Base-by-base conservation (phyloP, 2,797 vertebrate genomes). In the Ambastaia sidthimunki region DNA sequence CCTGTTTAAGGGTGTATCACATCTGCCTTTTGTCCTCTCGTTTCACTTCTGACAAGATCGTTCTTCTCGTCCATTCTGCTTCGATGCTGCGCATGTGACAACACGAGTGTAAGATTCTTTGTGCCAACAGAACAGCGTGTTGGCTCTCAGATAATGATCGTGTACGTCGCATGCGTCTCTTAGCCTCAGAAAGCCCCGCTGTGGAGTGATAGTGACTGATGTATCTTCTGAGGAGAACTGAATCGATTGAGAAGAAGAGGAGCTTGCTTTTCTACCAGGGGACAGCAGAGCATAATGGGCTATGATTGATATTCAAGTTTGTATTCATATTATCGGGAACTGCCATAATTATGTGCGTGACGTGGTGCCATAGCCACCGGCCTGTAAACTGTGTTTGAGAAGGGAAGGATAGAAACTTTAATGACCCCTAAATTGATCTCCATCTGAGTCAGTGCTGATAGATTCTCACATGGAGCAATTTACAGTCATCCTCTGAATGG, bases 381-480 rank as follows among this genome's bases (percentile, higher is more conserved):
- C 78, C 84, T 85, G 85, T 86, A 87, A 86, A 74, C 82, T 74
- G 25, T 25, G 34, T 19, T 34, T 47, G 79, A 41, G 28, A 28
- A 11, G 19, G 63, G 86, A 82, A 86, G 78, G 54, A 44, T 63
- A 81, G 72, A 83, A 76, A 55, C 57, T 68, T 81, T 81, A 84
- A 84, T 87, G 83, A 82, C 85, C 41, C 83, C 81, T 80, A 41
- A 76, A 92, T 90, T 89, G 92, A 93, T 93, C 91, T 87, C 84
- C 48, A 70, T 87, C 88, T 88, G 89, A 83, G 79, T 76, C 76
- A 19, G 68, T 72, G 70, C 78, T 84, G 7, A 25, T 72, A 68
- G 83, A 74, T 54, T 34, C 82, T 76, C 87, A 16, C 44, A 68
- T 31, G 9, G 44, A 80, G 83, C 83, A 81, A 86, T 85, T 75